Percentiles rank a stretch among this genome's conserved stretches.
Conservation (phyloP, 2,113 vertebrate species). For the Heloderma charlesbogerti region DNA sequence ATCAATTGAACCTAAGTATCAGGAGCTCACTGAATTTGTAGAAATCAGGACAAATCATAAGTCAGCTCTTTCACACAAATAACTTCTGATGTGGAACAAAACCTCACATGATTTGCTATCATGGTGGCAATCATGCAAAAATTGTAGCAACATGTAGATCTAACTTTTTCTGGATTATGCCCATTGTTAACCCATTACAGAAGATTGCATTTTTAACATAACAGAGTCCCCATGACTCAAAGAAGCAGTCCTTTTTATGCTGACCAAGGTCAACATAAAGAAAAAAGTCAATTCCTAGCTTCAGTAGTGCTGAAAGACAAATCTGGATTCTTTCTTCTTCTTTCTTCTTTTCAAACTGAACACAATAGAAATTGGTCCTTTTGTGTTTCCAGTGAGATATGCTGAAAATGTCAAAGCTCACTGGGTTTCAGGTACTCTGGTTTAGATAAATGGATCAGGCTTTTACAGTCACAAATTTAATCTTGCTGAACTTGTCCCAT, state of each 20-base stretch:
- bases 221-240: not conserved
- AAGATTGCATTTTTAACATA: not conserved
- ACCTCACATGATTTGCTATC: no score
- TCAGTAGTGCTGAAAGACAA: not conserved
- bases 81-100: not conserved
- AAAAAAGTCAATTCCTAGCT: not conserved
- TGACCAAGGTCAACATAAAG: not conserved
- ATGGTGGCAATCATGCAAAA: accelerated
- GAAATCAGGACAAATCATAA: not conserved
- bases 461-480: not conserved
- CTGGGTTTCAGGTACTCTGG: not conserved
- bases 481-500: accelerated
- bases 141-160: not conserved
- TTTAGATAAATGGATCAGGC: not conserved
- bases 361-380: not conserved
- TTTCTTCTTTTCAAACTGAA: not conserved
- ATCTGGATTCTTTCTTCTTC: not conserved
- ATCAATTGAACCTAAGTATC: no score
- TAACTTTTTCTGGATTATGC: not conserved
- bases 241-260: not conserved
- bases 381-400: not conserved
- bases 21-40: not conserved
- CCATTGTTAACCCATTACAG: not conserved
- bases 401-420: not conserved
- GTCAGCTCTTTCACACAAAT: not conserved